phyloP scores from a whole-genome alignment of 2,888 invertebrate species.

The Panopea generosa region DNA sequence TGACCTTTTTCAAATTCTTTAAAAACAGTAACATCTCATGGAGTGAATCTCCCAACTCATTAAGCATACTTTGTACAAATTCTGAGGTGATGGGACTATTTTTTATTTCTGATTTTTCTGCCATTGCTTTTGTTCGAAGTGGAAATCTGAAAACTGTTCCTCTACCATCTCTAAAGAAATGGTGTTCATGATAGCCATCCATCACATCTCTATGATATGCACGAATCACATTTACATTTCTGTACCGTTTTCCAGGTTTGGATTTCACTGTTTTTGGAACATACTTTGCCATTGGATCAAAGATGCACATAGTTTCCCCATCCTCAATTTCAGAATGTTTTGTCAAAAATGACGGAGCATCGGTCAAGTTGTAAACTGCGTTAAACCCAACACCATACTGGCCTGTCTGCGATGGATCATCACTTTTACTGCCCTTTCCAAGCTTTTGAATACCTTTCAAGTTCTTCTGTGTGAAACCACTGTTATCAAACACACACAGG shows the following conservation, averaged over 20 bases:
- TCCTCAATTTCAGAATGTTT: slow-evolving; percentile 57
- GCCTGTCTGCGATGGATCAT: slow-evolving; percentile 81
- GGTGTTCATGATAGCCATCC: slow-evolving; percentile 49
- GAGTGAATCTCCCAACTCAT: slow-evolving; percentile 31
- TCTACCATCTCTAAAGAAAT: slow-evolving; percentile 18
- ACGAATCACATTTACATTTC: slow-evolving; percentile 40
- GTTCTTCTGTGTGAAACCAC: slow-evolving; percentile 77
- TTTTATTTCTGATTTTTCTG: slow-evolving; percentile 70
- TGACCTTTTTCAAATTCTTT: slow-evolving; percentile 18
- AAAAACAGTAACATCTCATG: slow-evolving; percentile 49
- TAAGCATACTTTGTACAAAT: slow-evolving; percentile 20
- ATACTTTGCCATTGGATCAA: slow-evolving; percentile 74
- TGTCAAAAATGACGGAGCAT: slow-evolving; percentile 82
- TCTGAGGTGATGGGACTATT: slow-evolving; percentile 23
- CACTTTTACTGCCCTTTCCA: slow-evolving; percentile 80
- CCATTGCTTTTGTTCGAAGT: slow-evolving; percentile 61
- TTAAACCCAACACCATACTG: slow-evolving; percentile 84
- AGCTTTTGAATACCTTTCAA: slow-evolving; percentile 80
- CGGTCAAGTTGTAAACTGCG: slow-evolving; percentile 83
- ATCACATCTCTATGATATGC: slow-evolving; percentile 43
- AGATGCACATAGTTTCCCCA: slow-evolving; percentile 66
- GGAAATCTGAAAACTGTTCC: slow-evolving; percentile 62
- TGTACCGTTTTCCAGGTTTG: slow-evolving; percentile 66
- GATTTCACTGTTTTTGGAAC: slow-evolving; percentile 46
- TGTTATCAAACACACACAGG: slow-evolving; percentile 82